Percentiles rank a stretch among this genome's conserved stretches.
Conservation (phyloP, 2,113 vertebrate genomes). For the Tragelaphus strepsiceros region DNA sequence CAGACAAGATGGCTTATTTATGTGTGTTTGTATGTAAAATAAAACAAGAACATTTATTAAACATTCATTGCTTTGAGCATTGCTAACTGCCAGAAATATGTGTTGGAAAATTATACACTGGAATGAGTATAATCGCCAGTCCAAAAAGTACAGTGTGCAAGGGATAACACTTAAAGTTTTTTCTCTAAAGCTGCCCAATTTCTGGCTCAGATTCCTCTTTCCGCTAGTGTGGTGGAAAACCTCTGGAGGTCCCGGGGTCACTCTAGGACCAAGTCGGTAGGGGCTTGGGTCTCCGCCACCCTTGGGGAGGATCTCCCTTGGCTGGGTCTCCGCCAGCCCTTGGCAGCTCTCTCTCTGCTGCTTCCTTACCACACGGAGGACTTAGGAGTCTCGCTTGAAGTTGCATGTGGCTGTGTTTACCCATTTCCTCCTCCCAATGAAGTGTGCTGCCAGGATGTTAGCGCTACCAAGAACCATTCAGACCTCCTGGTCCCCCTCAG, state of each 20-base stretch:
- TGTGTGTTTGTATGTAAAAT: background rate
- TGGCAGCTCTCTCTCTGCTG: rapidly evolving
- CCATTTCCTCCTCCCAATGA: background rate
- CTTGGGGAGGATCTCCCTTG: too few relatives aligned
- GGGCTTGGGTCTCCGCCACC: rapidly evolving
- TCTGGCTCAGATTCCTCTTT: background rate
- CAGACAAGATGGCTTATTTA: background rate
- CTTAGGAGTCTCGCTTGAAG: background rate
- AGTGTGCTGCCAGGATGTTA: too few relatives aligned
- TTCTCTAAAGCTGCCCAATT: background rate
- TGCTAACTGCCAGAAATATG: background rate
- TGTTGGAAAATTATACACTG: background rate
- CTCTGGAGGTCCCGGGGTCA: background rate
- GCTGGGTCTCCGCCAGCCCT: rapidly evolving
- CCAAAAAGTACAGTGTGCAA: background rate
- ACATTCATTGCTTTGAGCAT: background rate
- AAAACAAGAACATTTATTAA: background rate
- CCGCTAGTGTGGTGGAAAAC: background rate
- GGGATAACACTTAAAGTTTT: background rate
- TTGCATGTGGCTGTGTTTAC: rapidly evolving
- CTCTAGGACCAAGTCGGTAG: background rate
- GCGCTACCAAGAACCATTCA: rapidly evolving
- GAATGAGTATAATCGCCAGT: background rate
- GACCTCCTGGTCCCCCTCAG: too few relatives aligned
- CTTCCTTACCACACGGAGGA: rapidly evolving